These are phyloP conservation scores for Antheraea assamensis DNA, from an alignment of 2,888 invertebrate genomes.

Conservation along the genomic window DNA sequence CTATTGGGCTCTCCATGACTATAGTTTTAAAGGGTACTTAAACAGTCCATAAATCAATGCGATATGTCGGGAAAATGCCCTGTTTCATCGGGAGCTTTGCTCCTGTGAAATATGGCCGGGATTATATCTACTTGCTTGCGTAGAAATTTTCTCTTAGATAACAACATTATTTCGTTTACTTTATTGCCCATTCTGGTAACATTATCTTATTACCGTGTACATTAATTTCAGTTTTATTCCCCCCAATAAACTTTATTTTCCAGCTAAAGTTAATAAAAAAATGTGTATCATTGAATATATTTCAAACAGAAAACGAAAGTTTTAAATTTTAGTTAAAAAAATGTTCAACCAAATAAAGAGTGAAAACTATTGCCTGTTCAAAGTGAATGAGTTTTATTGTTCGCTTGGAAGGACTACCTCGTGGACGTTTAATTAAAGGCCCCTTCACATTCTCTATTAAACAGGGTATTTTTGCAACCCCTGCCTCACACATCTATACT, in stretches of 20 bases:
- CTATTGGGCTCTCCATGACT: slow-evolving; percentile 58
- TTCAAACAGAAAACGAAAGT: background rate
- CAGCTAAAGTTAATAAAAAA: background rate
- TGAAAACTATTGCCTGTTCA: slow-evolving; percentile 59
- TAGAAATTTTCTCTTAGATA: slow-evolving; percentile 44
- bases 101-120: slow-evolving; percentile 69
- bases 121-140: slow-evolving; percentile 62
- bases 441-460: slow-evolving; percentile 69
- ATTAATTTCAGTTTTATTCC: slow-evolving; percentile 5
- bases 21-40: slow-evolving; percentile 76
- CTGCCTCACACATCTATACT: slow-evolving; percentile 35
- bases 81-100: slow-evolving; percentile 71
- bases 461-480: slow-evolving; percentile 70
- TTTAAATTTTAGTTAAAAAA: slow-evolving; percentile 26
- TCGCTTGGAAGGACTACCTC: slow-evolving; percentile 53
- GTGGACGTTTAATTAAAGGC: slow-evolving; percentile 78
- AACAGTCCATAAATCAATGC: slow-evolving; percentile 76
- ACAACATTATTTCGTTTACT: slow-evolving; percentile 33
- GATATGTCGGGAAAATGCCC: slow-evolving; percentile 72
- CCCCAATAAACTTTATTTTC: background rate
- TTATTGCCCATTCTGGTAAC: slow-evolving; percentile 14
- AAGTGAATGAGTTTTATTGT: slow-evolving; percentile 69
- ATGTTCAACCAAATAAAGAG: slow-evolving; percentile 46
- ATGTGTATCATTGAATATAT: background rate
- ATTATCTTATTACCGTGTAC: slow-evolving; percentile 5